A percentile compares a stretch with the other conserved stretches of the same genome.
phyloP scores from a whole-genome alignment of 2,888 invertebrate species.

The Peribatodes rhomboidaria region DNA sequence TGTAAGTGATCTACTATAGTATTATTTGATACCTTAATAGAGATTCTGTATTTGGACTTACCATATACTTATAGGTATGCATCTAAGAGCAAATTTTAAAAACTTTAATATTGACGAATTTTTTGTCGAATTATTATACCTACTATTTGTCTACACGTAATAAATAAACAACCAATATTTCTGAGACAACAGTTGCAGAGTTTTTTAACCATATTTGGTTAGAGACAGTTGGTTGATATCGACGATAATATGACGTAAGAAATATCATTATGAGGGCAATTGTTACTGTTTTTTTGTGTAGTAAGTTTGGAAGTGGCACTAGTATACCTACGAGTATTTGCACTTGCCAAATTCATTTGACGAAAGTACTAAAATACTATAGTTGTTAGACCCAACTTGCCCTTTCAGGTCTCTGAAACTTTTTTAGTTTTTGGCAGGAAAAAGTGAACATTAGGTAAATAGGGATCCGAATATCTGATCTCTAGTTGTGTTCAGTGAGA shows the following conservation, averaged over 20 bases:
- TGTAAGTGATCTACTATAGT: background rate
- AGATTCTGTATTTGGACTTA: background rate
- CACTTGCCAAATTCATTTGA: too few relatives aligned
- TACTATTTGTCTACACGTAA: slow-evolving; percentile 1
- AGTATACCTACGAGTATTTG: too few relatives aligned
- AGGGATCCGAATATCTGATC: too few relatives aligned
- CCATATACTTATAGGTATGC: background rate
- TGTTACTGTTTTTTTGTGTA: background rate
- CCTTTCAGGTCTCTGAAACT: too few relatives aligned
- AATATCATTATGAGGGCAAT: background rate
- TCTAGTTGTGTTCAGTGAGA: too few relatives aligned
- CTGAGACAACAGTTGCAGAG: background rate
- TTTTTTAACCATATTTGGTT: slow-evolving; percentile 5
- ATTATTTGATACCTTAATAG: background rate
- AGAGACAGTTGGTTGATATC: slow-evolving; percentile 1
- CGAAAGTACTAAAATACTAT: too few relatives aligned
- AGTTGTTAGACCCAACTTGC: too few relatives aligned
- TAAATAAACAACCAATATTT: background rate
- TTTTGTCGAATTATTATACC: background rate
- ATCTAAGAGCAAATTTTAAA: background rate
- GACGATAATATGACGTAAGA: slow-evolving; percentile 8
- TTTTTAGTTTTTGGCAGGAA: too few relatives aligned
- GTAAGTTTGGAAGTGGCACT: background rate
- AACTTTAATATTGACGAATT: background rate
- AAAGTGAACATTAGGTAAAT: too few relatives aligned